phyloP scores from a whole-genome alignment of 2,113 vertebrate genomes.

The Lagopus leucura region DNA sequence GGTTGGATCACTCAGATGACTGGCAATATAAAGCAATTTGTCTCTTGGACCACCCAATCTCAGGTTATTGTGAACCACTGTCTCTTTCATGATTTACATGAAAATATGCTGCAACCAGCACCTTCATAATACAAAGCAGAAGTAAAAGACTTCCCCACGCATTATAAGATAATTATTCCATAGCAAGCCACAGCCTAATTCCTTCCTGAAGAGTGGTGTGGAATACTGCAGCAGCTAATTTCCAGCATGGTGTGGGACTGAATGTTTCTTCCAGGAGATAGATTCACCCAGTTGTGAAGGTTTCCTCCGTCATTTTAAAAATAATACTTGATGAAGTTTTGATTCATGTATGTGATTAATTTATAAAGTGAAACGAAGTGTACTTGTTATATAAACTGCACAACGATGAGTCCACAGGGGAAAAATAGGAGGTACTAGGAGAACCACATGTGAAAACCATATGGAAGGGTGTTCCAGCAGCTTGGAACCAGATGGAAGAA shows the following conservation, averaged over 20 bases:
- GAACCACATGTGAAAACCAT: slow-evolving; percentile 61
- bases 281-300: slow-evolving; percentile 3
- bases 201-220: not conserved
- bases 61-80: not conserved
- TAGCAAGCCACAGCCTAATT: not conserved
- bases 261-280: not conserved
- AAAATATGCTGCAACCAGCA: not conserved
- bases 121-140: not conserved
- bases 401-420: not conserved
- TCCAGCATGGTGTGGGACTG: not conserved
- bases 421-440: slow-evolving; percentile 17
- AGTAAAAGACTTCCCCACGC: not conserved
- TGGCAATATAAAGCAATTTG: not conserved
- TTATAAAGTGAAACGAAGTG: slow-evolving; percentile 35
- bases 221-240: not conserved
- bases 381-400: slow-evolving; percentile 18
- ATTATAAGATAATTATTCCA: not conserved
- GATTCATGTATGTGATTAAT: slow-evolving; percentile 35
- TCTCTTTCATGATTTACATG: not conserved
- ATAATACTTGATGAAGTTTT: slow-evolving; percentile 14
- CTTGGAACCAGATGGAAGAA: slow-evolving; percentile 71
- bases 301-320: slow-evolving; percentile 1
- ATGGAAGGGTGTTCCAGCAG: slow-evolving; percentile 67
- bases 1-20: not conserved
- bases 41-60: not conserved